Conservation (phyloP, 2,888 invertebrate species). For the Acleris emargana region DNA sequence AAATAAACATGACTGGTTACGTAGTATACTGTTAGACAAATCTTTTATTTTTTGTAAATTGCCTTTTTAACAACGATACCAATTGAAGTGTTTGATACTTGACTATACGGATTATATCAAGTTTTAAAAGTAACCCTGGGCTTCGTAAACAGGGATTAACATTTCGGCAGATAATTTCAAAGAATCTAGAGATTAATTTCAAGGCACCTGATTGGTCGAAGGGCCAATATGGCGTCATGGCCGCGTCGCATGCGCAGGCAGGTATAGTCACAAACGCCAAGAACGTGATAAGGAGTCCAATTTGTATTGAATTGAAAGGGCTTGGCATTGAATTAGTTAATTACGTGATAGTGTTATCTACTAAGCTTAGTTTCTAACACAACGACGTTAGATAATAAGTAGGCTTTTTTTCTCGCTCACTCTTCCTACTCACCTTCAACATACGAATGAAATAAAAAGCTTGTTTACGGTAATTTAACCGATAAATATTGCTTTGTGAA, state of each 20-base stretch:
- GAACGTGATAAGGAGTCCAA: too few relatives aligned
- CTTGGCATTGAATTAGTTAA: slow-evolving; percentile 8
- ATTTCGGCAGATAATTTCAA: slow-evolving; percentile 9
- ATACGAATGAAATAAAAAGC: not conserved
- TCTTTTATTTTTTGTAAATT: too few relatives aligned
- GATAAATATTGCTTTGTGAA: not conserved
- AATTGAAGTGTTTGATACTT: too few relatives aligned
- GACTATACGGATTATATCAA: not conserved
- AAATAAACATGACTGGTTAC: too few relatives aligned
- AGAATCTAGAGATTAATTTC: slow-evolving; percentile 8
- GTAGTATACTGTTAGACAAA: too few relatives aligned
- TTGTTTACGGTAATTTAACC: not conserved
- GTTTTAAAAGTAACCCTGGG: slow-evolving; percentile 2
- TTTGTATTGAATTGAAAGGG: too few relatives aligned
- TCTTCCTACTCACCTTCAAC: not conserved
- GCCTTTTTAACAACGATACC: too few relatives aligned
- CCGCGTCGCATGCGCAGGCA: slow-evolving; percentile 23
- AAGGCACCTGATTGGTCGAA: slow-evolving; percentile 15
- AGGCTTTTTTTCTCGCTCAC: not conserved
- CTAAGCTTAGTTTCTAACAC: slow-evolving; percentile 16
- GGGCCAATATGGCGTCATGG: slow-evolving; percentile 24
- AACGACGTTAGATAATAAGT: not conserved
- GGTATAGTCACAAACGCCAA: not conserved
- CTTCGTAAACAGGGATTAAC: slow-evolving; percentile 19
- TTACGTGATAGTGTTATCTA: slow-evolving; percentile 35